A percentile compares a stretch with the other conserved stretches of the same genome.
Evolutionary conservation across 2,888 invertebrate species (phyloP).

Genomic region (Drosophila ustulata): DNA sequence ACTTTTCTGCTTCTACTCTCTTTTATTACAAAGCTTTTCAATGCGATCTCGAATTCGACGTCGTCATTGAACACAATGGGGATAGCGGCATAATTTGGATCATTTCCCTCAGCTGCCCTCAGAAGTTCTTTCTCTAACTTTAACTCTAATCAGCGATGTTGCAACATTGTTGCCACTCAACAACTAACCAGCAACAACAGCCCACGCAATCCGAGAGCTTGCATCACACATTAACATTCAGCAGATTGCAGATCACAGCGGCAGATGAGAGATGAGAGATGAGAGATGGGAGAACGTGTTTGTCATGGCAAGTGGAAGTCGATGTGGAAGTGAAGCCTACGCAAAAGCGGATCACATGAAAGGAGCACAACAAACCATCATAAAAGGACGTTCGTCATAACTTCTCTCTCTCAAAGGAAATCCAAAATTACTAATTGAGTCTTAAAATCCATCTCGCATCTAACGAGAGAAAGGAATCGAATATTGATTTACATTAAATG

Average conservation of each 20-base stretch:
- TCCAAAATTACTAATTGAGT: slow-evolving; percentile 30
- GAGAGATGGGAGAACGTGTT: slow-evolving; percentile 54
- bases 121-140: slow-evolving; percentile 12
- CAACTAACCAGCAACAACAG: slow-evolving; percentile 20
- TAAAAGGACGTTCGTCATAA: slow-evolving; percentile 53
- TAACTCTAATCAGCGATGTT: slow-evolving; percentile 60
- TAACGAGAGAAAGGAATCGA: slow-evolving; percentile 32
- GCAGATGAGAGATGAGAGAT: slow-evolving; percentile 62
- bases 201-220: slow-evolving; percentile 61
- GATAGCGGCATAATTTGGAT: slow-evolving; percentile 61
- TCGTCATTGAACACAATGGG: slow-evolving; percentile 63
- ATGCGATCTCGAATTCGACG: slow-evolving; percentile 45
- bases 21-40: slow-evolving; percentile 36
- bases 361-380: slow-evolving; percentile 24
- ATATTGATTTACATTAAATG: slow-evolving; percentile 24
- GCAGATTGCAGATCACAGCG: slow-evolving; percentile 46
- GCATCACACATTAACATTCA: slow-evolving; percentile 67
- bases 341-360: slow-evolving; percentile 54
- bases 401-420: slow-evolving; percentile 4
- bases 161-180: slow-evolving; percentile 53
- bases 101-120: slow-evolving; percentile 40
- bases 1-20: slow-evolving; percentile 20
- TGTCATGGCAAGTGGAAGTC: slow-evolving; percentile 47
- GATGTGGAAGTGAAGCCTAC: slow-evolving; percentile 50
- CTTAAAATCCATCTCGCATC: slow-evolving; percentile 3